Percentiles rank a stretch among this genome's conserved stretches.
Evolutionary conservation across 2,113 vertebrate genomes (phyloP).

Genomic region (Ailurus styani): DNA sequence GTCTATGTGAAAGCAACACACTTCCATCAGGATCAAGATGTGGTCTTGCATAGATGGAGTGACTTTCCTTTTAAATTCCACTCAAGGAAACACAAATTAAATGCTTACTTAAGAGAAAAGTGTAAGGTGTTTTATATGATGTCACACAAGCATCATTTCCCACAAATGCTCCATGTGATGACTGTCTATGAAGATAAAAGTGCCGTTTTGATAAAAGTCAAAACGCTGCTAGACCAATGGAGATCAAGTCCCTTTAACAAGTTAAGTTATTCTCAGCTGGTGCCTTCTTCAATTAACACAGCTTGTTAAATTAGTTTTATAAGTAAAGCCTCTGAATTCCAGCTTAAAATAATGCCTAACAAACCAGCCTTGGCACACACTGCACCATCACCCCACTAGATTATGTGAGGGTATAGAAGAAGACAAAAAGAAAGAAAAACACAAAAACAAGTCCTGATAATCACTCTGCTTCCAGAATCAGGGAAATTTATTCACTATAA

Average conservation of each 20-base stretch:
- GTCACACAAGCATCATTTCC: not conserved
- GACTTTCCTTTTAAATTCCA: constrained; percentile 69
- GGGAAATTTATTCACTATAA: not conserved
- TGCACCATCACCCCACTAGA: constrained; percentile 22
- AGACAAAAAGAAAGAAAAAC: not conserved
- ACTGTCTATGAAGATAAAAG: constrained; percentile 64
- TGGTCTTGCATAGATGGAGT: constrained; percentile 10
- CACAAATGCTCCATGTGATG: constrained; percentile 31
- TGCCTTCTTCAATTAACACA: constrained; percentile 20
- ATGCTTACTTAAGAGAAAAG: not conserved
- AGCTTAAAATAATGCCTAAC: not conserved
- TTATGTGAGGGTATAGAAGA: not conserved
- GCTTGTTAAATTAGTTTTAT: constrained; percentile 53
- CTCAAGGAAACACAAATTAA: constrained; percentile 58
- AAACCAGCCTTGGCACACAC: not conserved
- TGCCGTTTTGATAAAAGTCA: constrained; percentile 71
- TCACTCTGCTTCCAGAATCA: not conserved
- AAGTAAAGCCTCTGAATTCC: constrained; percentile 49
- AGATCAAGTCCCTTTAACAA: constrained; percentile 66
- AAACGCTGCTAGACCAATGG: constrained; percentile 42
- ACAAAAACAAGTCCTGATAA: not conserved
- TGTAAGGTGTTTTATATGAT: not conserved
- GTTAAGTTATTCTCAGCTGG: constrained; percentile 42
- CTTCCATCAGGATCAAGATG: constrained; percentile 12
- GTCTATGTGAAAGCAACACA: constrained; percentile 41